Evolutionary conservation across 2,797 vertebrate genomes (phyloP).

Genomic region (Loris lydekkerianus): DNA sequence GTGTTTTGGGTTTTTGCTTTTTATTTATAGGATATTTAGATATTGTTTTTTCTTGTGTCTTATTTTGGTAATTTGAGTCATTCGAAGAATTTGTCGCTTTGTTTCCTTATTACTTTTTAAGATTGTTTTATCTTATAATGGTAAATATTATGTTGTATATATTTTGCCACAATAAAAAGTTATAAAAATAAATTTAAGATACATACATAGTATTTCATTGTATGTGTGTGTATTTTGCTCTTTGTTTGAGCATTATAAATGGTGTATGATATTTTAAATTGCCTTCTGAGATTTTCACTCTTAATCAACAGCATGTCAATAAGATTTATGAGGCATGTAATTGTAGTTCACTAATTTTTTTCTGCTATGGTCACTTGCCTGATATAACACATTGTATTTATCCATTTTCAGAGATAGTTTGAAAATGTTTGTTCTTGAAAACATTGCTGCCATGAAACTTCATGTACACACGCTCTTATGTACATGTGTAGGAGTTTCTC

Average conservation of each 20-base stretch:
- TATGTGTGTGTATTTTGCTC: background rate
- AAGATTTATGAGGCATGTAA: background rate
- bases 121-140: constrained; percentile 30
- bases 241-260: background rate
- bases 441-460: background rate
- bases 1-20: background rate
- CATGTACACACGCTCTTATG: background rate
- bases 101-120: constrained; percentile 21
- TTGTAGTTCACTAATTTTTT: constrained; percentile 22
- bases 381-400: background rate
- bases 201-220: background rate
- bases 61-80: constrained; percentile 21
- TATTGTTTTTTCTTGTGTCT: background rate
- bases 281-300: background rate
- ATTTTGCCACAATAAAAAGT: background rate
- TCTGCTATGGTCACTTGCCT: background rate
- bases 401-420: constrained; percentile 26
- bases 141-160: background rate
- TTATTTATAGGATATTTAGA: background rate
- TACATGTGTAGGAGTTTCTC: background rate
- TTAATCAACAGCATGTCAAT: background rate
- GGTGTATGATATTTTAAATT: background rate
- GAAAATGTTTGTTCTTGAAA: background rate
- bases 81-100: background rate
- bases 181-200: constrained; percentile 28